A percentile compares a stretch with the other conserved stretches of the same genome.
phyloP scores from a whole-genome alignment of 2,113 vertebrate genomes.

The Sylvietta virens region DNA sequence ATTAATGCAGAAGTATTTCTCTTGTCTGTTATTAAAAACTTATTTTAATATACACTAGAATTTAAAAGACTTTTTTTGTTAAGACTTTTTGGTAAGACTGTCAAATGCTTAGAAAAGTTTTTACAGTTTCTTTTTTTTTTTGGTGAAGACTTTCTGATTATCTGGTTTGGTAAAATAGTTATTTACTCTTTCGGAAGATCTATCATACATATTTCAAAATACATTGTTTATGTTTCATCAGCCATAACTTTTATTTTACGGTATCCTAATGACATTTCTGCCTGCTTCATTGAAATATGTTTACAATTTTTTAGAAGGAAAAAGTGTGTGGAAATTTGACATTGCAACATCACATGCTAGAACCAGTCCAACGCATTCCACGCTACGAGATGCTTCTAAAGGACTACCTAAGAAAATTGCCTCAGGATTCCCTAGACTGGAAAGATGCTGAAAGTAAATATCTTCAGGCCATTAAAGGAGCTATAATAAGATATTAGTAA shows the following conservation, averaged over 20 bases:
- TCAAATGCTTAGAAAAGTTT: not conserved
- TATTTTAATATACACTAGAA: not conserved
- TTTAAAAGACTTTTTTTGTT: not conserved
- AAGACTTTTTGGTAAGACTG: not conserved
- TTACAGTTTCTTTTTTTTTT: not conserved
- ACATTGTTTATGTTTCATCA: not conserved
- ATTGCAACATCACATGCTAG: slow-evolving; percentile 97
- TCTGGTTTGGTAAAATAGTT: not conserved
- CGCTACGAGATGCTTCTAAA: slow-evolving; percentile 98
- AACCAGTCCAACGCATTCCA: slow-evolving; percentile 94
- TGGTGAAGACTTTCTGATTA: not conserved
- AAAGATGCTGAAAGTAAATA: slow-evolving; percentile 89
- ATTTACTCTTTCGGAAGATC: not conserved
- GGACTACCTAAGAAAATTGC: slow-evolving; percentile 95
- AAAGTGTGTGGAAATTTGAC: slow-evolving; percentile 87
- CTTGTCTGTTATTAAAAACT: not conserved
- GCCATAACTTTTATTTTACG: not conserved
- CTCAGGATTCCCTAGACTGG: slow-evolving; percentile 84
- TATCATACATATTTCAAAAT: not conserved
- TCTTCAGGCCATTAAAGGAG: not conserved
- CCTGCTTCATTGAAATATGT: slow-evolving; percentile 36
- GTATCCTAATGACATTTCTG: not conserved
- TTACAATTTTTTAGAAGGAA: slow-evolving; percentile 79
- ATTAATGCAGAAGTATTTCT: not conserved
- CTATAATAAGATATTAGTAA: not conserved